Conservation (phyloP, 1,140 invertebrate species). For the Nasonia longicornis region DNA sequence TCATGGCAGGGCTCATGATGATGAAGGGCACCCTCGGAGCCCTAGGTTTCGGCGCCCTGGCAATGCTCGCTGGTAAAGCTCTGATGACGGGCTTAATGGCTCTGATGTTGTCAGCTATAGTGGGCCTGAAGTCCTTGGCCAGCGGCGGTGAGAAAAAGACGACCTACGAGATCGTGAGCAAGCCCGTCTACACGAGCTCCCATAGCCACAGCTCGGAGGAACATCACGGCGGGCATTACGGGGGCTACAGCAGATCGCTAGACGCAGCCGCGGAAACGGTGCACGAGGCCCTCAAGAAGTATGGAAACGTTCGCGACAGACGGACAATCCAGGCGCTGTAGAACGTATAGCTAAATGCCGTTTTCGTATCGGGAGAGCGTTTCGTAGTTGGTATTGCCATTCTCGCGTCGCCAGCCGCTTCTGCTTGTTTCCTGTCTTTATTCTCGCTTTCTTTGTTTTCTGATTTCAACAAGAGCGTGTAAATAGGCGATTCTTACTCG, state of each 20-base stretch:
- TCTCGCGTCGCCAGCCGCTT: conserved; percentile 1
- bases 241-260: conserved; percentile 72
- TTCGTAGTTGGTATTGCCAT: background rate
- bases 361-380: background rate
- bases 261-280: conserved; percentile 59
- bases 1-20: conserved; percentile 69
- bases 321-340: conserved; percentile 17
- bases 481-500: conserved; percentile 15
- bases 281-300: conserved; percentile 62
- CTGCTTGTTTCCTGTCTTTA: background rate
- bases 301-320: conserved; percentile 65
- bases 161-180: conserved; percentile 86
- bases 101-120: conserved; percentile 80
- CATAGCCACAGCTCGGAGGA: conserved; percentile 82
- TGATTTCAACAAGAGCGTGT: conserved; percentile 16
- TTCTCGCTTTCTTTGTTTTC: background rate
- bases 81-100: conserved; percentile 86
- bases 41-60: conserved; percentile 80
- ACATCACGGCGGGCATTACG: conserved; percentile 66
- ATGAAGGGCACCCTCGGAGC: conserved; percentile 78
- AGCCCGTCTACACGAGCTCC: conserved; percentile 80
- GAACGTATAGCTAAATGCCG: background rate
- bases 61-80: conserved; percentile 84
- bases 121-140: conserved; percentile 80
- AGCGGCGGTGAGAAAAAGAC: conserved; percentile 78